Evolutionary conservation across 2,797 vertebrate genomes (phyloP).

Genomic region (Phoxinus dragarum): DNA sequence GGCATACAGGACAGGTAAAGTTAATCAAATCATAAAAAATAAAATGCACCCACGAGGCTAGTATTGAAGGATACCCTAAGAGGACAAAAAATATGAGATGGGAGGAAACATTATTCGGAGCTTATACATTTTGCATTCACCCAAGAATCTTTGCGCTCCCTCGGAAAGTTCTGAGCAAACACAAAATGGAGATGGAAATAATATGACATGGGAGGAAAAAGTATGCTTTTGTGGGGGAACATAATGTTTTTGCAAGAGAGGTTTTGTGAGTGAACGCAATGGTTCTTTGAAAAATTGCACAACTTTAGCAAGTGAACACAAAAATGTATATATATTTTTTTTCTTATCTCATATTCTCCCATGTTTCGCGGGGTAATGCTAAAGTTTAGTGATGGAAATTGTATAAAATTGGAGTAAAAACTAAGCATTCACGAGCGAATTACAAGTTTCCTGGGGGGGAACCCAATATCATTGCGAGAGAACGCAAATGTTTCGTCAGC

Average conservation of each 20-base stretch:
- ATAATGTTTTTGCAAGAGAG: background rate
- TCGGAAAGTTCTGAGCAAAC: background rate
- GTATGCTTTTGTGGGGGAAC: background rate
- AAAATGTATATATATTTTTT: too few species aligned
- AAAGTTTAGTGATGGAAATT: background rate
- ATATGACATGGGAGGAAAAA: background rate
- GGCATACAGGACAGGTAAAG: background rate
- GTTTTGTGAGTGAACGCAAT: background rate
- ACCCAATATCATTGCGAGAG: background rate
- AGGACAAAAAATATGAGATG: background rate
- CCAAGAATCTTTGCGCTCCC: background rate
- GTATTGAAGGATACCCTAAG: background rate
- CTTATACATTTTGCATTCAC: background rate
- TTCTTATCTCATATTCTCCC: too few species aligned
- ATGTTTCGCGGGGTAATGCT: background rate
- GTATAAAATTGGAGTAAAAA: background rate
- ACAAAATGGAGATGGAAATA: background rate
- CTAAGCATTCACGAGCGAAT: background rate
- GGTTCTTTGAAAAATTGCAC: too few species aligned
- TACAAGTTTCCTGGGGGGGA: background rate
- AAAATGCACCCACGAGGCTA: background rate
- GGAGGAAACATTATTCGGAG: background rate
- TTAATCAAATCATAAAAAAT: slow-evolving; percentile 8
- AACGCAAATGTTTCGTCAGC: background rate
- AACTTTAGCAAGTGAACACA: too few species aligned